Percentiles rank a stretch among this genome's conserved stretches.
These are phyloP conservation scores for Anthrax anthrax DNA, from an alignment of 2,888 invertebrate genomes.

Conservation along the genomic window DNA sequence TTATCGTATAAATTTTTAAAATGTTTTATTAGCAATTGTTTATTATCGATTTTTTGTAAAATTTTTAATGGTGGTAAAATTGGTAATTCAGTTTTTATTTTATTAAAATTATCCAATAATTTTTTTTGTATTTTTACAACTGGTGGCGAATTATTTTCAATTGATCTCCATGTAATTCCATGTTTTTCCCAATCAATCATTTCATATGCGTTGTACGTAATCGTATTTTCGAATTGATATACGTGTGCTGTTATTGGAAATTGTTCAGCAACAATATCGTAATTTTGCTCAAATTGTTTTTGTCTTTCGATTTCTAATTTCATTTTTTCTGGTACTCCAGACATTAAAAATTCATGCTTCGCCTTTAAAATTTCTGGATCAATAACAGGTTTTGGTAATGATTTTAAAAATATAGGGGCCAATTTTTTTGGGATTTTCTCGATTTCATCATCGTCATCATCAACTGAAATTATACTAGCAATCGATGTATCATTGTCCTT, in stretches of 20 bases:
- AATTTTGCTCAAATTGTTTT: conserved; percentile 30
- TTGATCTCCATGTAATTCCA: background rate
- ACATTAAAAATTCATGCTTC: conserved; percentile 52
- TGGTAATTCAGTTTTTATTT: too few species aligned
- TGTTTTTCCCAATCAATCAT: conserved; percentile 8
- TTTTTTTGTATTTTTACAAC: background rate
- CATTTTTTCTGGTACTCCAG: conserved; percentile 52
- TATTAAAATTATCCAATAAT: too few species aligned
- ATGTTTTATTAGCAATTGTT: conserved; percentile 32
- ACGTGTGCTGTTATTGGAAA: conserved; percentile 54
- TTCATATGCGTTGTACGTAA: conserved; percentile 16
- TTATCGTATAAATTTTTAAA: conserved; percentile 44
- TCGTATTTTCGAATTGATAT: conserved; percentile 36
- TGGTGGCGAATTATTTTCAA: background rate
- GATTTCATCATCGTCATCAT: background rate
- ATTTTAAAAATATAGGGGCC: conserved; percentile 55
- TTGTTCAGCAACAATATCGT: conserved; percentile 29
- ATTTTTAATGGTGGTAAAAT: conserved; percentile 12
- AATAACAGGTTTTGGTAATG: conserved; percentile 38
- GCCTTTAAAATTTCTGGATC: conserved; percentile 47
- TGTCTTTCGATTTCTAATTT: conserved; percentile 41
- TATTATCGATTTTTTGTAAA: conserved; percentile 23
- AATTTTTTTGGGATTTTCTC: conserved; percentile 36
- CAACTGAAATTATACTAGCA: background rate
- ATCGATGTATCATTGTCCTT: too few species aligned